phyloP scores from a whole-genome alignment of 1,140 invertebrate genomes.

The Catajapyx aquilonaris region DNA sequence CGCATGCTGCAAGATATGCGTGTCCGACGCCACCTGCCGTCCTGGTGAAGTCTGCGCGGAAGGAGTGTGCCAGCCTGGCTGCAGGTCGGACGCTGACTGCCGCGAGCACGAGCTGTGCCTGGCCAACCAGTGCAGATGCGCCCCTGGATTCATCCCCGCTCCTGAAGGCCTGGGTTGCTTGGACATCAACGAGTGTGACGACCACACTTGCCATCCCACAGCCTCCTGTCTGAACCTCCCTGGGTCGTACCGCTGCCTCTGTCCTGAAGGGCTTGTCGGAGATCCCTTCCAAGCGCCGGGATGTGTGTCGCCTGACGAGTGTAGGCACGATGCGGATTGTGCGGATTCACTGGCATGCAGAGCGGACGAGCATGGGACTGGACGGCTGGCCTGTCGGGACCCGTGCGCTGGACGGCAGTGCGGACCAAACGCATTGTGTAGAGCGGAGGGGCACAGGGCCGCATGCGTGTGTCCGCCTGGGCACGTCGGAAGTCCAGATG shows the following conservation, averaged over 20 bases:
- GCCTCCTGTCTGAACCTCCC: slow-evolving; percentile 55
- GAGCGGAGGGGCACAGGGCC: slow-evolving; percentile 41
- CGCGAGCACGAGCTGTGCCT: slow-evolving; percentile 54
- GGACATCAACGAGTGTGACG: slow-evolving; percentile 57
- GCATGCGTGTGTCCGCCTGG: slow-evolving; percentile 51
- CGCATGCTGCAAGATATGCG: slow-evolving; percentile 64
- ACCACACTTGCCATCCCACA: slow-evolving; percentile 52
- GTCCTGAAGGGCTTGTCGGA: slow-evolving; percentile 50
- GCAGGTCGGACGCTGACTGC: slow-evolving; percentile 59
- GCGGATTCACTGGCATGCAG: slow-evolving; percentile 45
- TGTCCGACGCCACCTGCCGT: slow-evolving; percentile 67
- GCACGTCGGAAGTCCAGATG: slow-evolving; percentile 51
- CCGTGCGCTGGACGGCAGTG: slow-evolving; percentile 38
- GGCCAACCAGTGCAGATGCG: slow-evolving; percentile 54
- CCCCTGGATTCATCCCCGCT: slow-evolving; percentile 40
- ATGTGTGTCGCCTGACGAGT: slow-evolving; percentile 48
- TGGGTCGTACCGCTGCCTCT: slow-evolving; percentile 58
- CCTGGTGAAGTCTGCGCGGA: slow-evolving; percentile 71
- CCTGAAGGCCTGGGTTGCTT: slow-evolving; percentile 46
- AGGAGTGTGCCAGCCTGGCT: slow-evolving; percentile 60
- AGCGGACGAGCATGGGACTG: slow-evolving; percentile 29
- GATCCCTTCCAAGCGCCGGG: slow-evolving; percentile 47
- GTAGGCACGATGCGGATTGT: slow-evolving; percentile 41
- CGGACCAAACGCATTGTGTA: slow-evolving; percentile 47
- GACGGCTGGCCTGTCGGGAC: slow-evolving; percentile 34